Evolutionary conservation across 1,140 invertebrate species (phyloP).

Genomic region (Polypedilum vanderplanki): DNA sequence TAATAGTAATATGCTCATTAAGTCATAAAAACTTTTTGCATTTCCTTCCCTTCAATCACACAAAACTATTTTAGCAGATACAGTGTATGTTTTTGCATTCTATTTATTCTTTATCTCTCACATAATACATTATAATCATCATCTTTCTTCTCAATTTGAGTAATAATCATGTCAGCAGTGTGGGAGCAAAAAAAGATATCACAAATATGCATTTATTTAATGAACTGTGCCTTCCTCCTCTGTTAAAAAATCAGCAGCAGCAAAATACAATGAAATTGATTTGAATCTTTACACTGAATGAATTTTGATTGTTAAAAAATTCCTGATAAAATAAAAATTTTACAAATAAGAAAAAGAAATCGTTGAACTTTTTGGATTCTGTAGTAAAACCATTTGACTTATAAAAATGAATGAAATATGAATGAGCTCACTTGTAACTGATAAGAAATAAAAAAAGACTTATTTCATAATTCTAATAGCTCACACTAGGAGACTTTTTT

Average conservation of each 20-base stretch:
- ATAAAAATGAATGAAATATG: no score
- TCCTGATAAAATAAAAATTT: not conserved
- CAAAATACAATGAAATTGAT: no score
- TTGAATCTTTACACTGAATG: not conserved
- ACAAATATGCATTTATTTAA: not conserved
- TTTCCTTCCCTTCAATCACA: slow-evolving; percentile 1
- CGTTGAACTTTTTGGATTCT: no score
- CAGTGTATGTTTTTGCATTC: not conserved
- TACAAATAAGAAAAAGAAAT: no score
- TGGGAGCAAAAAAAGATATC: not conserved
- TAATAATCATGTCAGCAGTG: no score
- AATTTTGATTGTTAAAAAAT: not conserved
- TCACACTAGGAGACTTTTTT: no score
- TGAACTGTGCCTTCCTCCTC: not conserved
- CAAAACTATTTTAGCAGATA: slow-evolving; percentile 7
- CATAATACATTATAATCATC: no score
- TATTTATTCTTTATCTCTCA: not conserved
- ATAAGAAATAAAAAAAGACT: no score
- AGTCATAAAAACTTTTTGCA: not conserved
- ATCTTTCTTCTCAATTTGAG: no score
- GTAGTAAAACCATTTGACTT: no score
- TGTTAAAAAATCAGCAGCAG: not conserved
- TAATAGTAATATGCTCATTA: slow-evolving; percentile 13
- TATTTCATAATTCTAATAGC: no score
- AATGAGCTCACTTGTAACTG: no score